A percentile compares a stretch with the other conserved stretches of the same genome.
These are phyloP conservation scores for Malurus splendens DNA, from an alignment of 2,797 vertebrate genomes.

Conservation along the genomic window DNA sequence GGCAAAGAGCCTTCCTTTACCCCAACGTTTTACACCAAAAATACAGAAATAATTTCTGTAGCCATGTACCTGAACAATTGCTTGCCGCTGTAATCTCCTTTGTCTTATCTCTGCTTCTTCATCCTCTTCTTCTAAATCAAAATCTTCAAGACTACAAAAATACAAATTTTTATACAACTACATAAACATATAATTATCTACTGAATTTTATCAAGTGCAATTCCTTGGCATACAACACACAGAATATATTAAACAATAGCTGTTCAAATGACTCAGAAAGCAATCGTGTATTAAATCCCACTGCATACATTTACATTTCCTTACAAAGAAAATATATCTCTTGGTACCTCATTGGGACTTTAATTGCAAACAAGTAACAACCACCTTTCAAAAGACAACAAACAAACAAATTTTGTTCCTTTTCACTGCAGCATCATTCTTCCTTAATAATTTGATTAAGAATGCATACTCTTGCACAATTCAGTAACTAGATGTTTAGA, in stretches of 20 bases:
- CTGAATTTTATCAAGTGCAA: background rate
- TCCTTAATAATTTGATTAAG: background rate
- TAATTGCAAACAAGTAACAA: background rate
- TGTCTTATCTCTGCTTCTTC: conserved; percentile 96
- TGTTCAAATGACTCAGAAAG: background rate
- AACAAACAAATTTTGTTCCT: fast-evolving
- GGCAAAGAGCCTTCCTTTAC: background rate
- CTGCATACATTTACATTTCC: background rate
- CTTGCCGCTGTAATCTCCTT: conserved; percentile 88
- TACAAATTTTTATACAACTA: background rate
- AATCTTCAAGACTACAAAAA: conserved; percentile 87
- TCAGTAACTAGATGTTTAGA: background rate
- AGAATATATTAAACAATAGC: background rate
- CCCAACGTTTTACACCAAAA: background rate
- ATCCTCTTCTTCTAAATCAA: conserved; percentile 94
- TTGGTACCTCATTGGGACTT: background rate
- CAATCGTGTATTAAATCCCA: background rate
- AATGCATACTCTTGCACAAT: background rate
- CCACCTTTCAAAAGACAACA: background rate
- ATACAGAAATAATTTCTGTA: background rate
- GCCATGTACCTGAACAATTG: conserved; percentile 89
- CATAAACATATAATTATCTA: background rate
- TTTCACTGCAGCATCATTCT: background rate
- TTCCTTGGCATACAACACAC: background rate
- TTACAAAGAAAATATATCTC: background rate